Evolutionary conservation across 2,888 invertebrate species (phyloP).

Genomic region (Lingula anatina): DNA sequence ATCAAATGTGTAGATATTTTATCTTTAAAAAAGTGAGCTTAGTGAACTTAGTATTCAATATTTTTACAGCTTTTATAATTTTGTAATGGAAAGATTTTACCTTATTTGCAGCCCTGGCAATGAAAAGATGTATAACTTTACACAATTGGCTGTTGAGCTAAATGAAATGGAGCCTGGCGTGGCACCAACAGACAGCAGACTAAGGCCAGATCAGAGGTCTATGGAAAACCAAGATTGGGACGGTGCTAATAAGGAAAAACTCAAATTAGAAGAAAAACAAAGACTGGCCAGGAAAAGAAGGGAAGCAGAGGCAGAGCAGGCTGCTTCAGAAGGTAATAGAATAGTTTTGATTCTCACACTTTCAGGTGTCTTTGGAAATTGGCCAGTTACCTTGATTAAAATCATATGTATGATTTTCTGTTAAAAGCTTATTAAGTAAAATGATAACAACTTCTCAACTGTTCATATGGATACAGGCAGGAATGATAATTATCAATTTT

Average conservation of each 20-base stretch:
- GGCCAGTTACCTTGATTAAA: no score
- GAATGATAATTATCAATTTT: no score
- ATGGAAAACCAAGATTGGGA: slow-evolving; percentile 63
- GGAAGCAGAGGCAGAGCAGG: slow-evolving; percentile 59
- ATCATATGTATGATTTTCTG: no score
- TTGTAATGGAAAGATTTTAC: background rate
- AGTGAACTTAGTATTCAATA: no score
- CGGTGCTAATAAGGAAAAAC: slow-evolving; percentile 73
- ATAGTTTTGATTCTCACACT: no score
- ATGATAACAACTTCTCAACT: no score
- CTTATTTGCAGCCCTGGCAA: slow-evolving; percentile 57
- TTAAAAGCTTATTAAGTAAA: no score
- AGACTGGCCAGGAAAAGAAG: slow-evolving; percentile 70
- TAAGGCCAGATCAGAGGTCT: slow-evolving; percentile 91
- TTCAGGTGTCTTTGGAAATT: slow-evolving; percentile 7
- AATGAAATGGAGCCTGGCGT: slow-evolving; percentile 90
- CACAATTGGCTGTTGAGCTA: slow-evolving; percentile 88
- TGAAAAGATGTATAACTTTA: slow-evolving; percentile 87
- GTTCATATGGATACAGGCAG: no score
- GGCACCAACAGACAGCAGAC: slow-evolving; percentile 90
- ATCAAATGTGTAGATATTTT: no score
- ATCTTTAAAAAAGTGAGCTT: no score
- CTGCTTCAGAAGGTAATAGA: slow-evolving; percentile 32
- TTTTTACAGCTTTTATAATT: background rate
- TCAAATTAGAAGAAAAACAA: slow-evolving; percentile 92